phyloP scores from a whole-genome alignment of 2,888 invertebrate species.

The Cyaniris semiargus region DNA sequence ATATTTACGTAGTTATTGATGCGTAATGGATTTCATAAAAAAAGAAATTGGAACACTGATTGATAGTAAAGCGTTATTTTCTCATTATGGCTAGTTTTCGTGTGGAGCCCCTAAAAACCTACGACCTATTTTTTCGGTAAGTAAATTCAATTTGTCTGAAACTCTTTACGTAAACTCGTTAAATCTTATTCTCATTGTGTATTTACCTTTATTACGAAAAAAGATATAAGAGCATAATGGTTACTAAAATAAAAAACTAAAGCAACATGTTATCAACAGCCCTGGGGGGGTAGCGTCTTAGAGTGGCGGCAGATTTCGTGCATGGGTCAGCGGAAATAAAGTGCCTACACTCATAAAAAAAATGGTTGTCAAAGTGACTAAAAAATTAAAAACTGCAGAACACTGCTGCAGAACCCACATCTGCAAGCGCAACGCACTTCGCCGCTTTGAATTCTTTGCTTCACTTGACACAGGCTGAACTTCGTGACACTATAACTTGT shows the following conservation, averaged over 20 bases:
- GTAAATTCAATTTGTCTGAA: not conserved
- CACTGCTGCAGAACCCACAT: not conserved
- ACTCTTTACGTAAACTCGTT: not conserved
- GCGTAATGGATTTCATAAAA: no score
- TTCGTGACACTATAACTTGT: slow-evolving; percentile 38
- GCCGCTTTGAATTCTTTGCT: slow-evolving; percentile 35
- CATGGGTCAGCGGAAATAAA: no score
- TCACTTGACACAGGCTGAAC: slow-evolving; percentile 37
- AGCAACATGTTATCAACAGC: no score
- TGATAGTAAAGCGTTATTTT: no score
- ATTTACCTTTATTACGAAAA: not conserved
- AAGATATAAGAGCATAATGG: not conserved
- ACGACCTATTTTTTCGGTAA: not conserved
- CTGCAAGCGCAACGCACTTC: not conserved
- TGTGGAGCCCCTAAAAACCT: not conserved
- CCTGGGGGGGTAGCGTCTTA: no score
- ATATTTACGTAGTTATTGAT: not conserved
- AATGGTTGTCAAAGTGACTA: no score
- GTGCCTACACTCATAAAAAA: no score
- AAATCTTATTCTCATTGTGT: not conserved
- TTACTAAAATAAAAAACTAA: no score
- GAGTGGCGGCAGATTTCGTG: no score
- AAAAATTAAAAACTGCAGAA: not conserved
- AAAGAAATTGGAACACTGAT: no score
- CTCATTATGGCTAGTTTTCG: no score